Evolutionary conservation across 2,797 vertebrate species (phyloP).

Genomic region (Cirrhinus molitorella): DNA sequence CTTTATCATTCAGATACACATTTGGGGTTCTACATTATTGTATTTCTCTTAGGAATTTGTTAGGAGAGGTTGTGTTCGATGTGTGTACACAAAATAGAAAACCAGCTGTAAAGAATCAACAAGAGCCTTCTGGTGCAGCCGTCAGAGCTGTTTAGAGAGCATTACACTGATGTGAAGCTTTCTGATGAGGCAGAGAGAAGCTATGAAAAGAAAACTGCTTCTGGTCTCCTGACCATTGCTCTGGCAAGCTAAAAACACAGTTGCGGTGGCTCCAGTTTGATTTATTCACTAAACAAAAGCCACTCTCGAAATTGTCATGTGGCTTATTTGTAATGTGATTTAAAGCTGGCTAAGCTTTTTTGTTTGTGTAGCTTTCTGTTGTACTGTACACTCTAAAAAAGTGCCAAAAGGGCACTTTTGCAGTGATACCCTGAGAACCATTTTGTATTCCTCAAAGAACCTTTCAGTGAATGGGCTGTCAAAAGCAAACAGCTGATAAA

Average conservation of each 20-base stretch:
- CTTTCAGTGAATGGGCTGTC: not conserved
- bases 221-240: constrained; percentile 5
- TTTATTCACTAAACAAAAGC: not conserved
- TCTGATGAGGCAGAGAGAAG: not conserved
- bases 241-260: not conserved
- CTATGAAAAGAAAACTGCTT: not conserved
- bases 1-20: not conserved
- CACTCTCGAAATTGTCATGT: constrained; percentile 1
- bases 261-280: not conserved
- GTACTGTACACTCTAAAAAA: not conserved
- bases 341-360: not conserved
- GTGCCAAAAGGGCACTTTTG: not conserved
- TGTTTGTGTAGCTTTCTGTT: not conserved
- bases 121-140: constrained; percentile 2
- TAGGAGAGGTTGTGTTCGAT: not conserved
- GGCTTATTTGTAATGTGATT: not conserved
- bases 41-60: not conserved
- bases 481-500: not conserved
- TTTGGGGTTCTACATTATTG: not conserved
- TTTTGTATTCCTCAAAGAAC: not conserved
- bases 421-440: not conserved
- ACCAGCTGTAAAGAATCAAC: constrained; percentile 4
- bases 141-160: constrained; percentile 8
- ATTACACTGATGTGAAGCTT: constrained; percentile 7
- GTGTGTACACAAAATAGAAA: not conserved